These are phyloP conservation scores for Drosophila pseudotakahashii DNA, from an alignment of 2,888 invertebrate genomes.

Conservation along the genomic window DNA sequence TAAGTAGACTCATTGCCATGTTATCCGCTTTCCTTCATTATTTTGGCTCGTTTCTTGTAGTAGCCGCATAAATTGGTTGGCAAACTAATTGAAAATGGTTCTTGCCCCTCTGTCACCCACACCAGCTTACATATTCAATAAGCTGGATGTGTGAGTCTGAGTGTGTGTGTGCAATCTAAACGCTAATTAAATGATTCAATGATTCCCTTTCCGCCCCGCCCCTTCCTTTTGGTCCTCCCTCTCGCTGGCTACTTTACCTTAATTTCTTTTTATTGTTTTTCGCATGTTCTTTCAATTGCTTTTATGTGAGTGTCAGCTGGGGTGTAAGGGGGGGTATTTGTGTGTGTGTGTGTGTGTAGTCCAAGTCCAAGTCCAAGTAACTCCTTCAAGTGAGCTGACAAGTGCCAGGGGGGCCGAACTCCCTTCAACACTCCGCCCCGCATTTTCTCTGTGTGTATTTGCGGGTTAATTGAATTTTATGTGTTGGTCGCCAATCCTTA, in stretches of 20 bases:
- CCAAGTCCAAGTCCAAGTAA: constrained; percentile 32
- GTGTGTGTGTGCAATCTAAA: constrained; percentile 73
- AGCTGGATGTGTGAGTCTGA: constrained; percentile 30
- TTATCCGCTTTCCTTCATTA: constrained; percentile 46
- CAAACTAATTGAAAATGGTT: constrained; percentile 80
- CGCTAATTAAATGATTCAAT: constrained; percentile 84
- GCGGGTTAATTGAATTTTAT: constrained; percentile 72
- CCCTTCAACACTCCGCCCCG: constrained; percentile 10
- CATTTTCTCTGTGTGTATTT: constrained; percentile 16
- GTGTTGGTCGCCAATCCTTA: constrained; percentile 75
- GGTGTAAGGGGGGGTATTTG: neutral
- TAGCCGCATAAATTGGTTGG: constrained; percentile 78
- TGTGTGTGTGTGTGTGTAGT: constrained; percentile 8
- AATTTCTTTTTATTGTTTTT: constrained; percentile 82
- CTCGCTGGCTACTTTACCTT: constrained; percentile 72
- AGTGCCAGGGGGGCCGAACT: constrained; percentile 20
- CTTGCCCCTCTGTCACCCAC: constrained; percentile 45
- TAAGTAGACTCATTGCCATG: constrained; percentile 35
- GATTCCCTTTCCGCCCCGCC: constrained; percentile 57
- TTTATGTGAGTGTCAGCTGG: constrained; percentile 62
- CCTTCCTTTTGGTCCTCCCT: constrained; percentile 2
- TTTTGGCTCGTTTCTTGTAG: constrained; percentile 50
- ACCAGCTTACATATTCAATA: constrained; percentile 36
- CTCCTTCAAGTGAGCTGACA: constrained; percentile 48
- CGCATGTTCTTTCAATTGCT: constrained; percentile 78